These are phyloP conservation scores for Menidia menidia DNA, from an alignment of 2,797 vertebrate species.

Conservation along the genomic window DNA sequence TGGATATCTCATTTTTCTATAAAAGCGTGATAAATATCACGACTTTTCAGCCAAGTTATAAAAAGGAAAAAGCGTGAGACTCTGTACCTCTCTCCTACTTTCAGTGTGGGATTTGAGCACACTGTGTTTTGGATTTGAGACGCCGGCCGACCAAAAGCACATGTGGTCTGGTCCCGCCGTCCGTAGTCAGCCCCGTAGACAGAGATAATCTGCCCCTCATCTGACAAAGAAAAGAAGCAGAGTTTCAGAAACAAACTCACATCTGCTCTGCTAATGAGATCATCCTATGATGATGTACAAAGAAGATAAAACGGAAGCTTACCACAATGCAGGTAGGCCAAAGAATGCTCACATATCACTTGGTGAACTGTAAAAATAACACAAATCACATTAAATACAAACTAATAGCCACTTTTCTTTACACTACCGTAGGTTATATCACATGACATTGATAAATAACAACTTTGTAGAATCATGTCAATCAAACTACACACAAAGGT, in stretches of 20 bases:
- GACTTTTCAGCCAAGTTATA: not conserved
- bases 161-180: slow-evolving; percentile 49
- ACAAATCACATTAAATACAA: slow-evolving; percentile 16
- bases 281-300: not conserved
- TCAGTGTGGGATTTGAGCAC: slow-evolving; percentile 1
- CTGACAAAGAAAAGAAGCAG: slow-evolving; percentile 23
- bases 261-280: not conserved
- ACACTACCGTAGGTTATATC: not conserved
- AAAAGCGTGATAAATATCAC: not conserved
- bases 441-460: not conserved
- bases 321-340: slow-evolving; percentile 47
- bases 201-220: slow-evolving; percentile 22
- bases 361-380: slow-evolving; percentile 28
- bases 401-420: not conserved
- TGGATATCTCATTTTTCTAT: not conserved
- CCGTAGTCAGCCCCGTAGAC: slow-evolving; percentile 54
- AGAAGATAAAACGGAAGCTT: slow-evolving; percentile 6
- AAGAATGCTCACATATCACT: slow-evolving; percentile 39
- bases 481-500: not conserved
- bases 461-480: not conserved
- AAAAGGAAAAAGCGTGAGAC: not conserved
- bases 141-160: not conserved
- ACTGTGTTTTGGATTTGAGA: not conserved
- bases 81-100: slow-evolving; percentile 31
- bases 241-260: not conserved